Evolutionary conservation across 2,113 vertebrate genomes (phyloP), one percentile per base, ranked within the genome.

Genomic region (Dolichotis patagonum): DNA sequence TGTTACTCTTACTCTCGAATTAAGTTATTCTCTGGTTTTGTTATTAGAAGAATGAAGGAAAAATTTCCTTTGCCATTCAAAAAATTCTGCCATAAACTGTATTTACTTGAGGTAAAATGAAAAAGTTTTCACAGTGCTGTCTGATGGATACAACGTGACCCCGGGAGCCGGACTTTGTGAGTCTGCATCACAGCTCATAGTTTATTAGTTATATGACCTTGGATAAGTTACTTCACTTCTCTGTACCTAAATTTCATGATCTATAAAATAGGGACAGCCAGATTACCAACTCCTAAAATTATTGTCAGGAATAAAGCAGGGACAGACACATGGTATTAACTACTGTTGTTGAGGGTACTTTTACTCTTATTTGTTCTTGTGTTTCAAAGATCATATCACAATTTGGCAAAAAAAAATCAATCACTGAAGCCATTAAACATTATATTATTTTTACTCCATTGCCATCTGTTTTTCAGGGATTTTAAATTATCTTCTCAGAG

Each of bases 351-450:
- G n/a, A 63, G 19, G 5, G 92, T 41, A 82, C 52, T 54, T 32
- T 83, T 77, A 63, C 3, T 85, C 35, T 65, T 35, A 41, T 54
- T 11, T 46, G 92, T 67, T 56, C n/a, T 54, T 92, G 16, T 54
- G 54, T 80, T 85, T 85, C 56, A 77, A 20, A 17, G 46, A 17
- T 20, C 58, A 22, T 16, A 30, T 38, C 49, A 81, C 26, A 26
- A 22, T 30, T 22, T 41, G 56, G 13, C 38, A 90, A 58, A 97
- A 84, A 87, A 94, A 95, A 96, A 52, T 10, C 8, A 52, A 26
- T 78, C 49, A 22, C 13, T 19, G 63, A 32, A 41, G 0, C 24
- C 56, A 22, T 1, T 32, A 91, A 93, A 71, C 1, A 17, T 7
- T n/a, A 32, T 38, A 11, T 14, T 2, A 49, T n/a, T 52, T 89